phyloP scores from a whole-genome alignment of 2,888 invertebrate genomes.

The Alitta virens region DNA sequence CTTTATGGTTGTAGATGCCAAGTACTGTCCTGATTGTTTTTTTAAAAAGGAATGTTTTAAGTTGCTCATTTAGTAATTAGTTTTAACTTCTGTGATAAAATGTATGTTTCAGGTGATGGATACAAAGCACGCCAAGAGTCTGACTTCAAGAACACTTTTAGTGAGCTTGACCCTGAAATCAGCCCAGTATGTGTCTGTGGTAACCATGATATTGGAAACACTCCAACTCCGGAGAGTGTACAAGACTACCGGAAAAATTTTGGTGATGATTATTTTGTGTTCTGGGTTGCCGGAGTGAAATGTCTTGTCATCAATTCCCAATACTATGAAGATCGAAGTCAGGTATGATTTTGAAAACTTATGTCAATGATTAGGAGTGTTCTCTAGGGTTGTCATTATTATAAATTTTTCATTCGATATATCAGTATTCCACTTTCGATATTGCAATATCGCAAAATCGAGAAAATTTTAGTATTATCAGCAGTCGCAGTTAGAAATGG shows the following conservation, averaged over 20 bases:
- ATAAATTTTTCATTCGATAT: too few relatives aligned
- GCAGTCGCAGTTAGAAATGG: too few relatives aligned
- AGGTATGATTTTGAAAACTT: constrained; percentile 24
- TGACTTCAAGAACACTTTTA: constrained; percentile 56
- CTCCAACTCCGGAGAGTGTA: constrained; percentile 55
- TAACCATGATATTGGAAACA: constrained; percentile 62
- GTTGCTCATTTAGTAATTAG: too few relatives aligned
- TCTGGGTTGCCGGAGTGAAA: constrained; percentile 59
- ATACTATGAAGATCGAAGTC: constrained; percentile 46
- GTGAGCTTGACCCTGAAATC: constrained; percentile 55
- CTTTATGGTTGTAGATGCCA: too few relatives aligned
- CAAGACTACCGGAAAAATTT: constrained; percentile 26
- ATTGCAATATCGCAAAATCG: too few relatives aligned
- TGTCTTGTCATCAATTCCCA: constrained; percentile 61
- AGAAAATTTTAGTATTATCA: too few relatives aligned
- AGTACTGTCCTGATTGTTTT: too few relatives aligned
- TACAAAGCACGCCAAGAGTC: constrained; percentile 49
- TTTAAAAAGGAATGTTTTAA: too few relatives aligned
- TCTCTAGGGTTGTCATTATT: too few relatives aligned
- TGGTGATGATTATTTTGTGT: constrained; percentile 61
- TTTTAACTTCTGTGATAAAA: too few relatives aligned
- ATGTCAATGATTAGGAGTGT: neutral
- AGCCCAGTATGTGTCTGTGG: constrained; percentile 61
- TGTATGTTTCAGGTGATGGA: constrained; percentile 2
- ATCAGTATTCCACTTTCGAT: too few relatives aligned